phyloP scores from a whole-genome alignment of 2,888 invertebrate species.

The Erebia epiphron region DNA sequence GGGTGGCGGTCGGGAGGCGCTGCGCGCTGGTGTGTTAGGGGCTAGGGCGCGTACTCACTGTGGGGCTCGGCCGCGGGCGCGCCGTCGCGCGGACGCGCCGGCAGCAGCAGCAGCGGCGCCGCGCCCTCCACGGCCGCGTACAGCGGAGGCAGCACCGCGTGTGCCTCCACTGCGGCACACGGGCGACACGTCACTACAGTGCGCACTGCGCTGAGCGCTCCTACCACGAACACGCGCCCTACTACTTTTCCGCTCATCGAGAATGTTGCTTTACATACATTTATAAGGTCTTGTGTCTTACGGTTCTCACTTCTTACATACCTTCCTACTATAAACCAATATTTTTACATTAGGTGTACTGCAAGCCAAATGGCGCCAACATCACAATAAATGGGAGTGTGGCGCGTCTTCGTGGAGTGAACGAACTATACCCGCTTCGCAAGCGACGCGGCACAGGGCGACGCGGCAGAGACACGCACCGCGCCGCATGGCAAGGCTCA shows the following conservation, averaged over 20 bases:
- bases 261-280: no score
- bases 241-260: no score
- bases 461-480: not conserved
- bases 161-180: slow-evolving; percentile 69
- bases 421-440: slow-evolving; percentile 5
- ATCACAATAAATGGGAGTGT: no score
- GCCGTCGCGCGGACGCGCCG: slow-evolving; percentile 46
- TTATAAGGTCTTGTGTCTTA: no score
- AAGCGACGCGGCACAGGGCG: slow-evolving; percentile 23
- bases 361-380: no score
- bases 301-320: no score
- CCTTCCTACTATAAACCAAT: no score
- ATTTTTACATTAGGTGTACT: no score
- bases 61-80: slow-evolving; percentile 53
- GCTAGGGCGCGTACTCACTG: slow-evolving; percentile 31
- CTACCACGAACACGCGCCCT: no score
- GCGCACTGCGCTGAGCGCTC: no score
- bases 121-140: slow-evolving; percentile 72
- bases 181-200: slow-evolving; percentile 40
- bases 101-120: slow-evolving; percentile 59
- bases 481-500: not conserved
- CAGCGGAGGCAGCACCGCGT: slow-evolving; percentile 76
- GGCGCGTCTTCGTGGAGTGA: no score
- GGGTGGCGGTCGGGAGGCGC: not conserved
- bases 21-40: not conserved